Conservation (phyloP, 2,888 invertebrate species). For the Cheilosia pagana region DNA sequence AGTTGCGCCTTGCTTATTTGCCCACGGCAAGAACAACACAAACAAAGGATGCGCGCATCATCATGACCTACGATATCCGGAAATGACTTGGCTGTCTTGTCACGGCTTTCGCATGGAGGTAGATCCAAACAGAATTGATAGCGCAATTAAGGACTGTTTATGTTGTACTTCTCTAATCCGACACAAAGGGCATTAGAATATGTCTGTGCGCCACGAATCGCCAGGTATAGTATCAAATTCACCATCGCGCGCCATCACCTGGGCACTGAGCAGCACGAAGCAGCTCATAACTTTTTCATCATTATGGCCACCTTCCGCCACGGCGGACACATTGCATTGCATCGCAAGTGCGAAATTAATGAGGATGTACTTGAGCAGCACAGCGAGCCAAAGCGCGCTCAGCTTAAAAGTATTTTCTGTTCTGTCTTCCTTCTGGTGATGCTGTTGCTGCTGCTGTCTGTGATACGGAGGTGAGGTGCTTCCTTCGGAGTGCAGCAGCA, state of each 20-base stretch:
- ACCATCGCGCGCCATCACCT: constrained; percentile 45
- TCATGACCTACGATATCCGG: constrained; percentile 68
- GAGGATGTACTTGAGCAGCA: constrained; percentile 69
- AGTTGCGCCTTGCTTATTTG: not conserved
- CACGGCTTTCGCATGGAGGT: not conserved
- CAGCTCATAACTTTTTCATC: constrained; percentile 72
- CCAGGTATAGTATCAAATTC: not conserved
- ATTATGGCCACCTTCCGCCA: constrained; percentile 73
- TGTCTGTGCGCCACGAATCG: not conserved
- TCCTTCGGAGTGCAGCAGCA: not conserved
- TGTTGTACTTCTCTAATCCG: constrained; percentile 63
- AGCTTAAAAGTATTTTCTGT: constrained; percentile 39
- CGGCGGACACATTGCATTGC: constrained; percentile 57
- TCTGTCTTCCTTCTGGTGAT: constrained; percentile 19
- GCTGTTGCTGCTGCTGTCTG: not conserved
- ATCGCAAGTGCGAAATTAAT: constrained; percentile 73
- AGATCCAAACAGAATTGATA: constrained; percentile 65
- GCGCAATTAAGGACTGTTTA: constrained; percentile 71
- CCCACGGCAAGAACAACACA: not conserved
- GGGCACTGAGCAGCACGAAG: constrained; percentile 39
- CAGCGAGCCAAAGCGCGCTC: constrained; percentile 39
- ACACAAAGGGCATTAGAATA: constrained; percentile 73
- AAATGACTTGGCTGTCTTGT: constrained; percentile 43
- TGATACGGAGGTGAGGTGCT: not conserved
- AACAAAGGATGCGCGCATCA: constrained; percentile 26